Evolutionary conservation across 2,113 vertebrate species (phyloP).

Genomic region (Eurypyga helias): DNA sequence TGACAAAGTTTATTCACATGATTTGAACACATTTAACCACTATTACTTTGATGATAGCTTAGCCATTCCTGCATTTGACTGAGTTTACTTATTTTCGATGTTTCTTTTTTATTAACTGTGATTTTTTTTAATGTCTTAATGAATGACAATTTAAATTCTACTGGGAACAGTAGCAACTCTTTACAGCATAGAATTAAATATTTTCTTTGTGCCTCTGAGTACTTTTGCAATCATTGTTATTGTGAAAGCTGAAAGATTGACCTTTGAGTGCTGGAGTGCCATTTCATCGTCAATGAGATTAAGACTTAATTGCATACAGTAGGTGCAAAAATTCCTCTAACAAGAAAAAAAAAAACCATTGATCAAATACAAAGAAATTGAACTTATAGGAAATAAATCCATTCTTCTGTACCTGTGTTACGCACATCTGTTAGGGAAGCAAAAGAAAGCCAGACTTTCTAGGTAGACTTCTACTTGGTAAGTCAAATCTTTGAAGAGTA

Average conservation of each 20-base stretch:
- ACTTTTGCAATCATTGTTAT: not conserved
- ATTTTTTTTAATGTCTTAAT: not conserved
- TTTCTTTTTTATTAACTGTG: not conserved
- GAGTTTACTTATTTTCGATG: not conserved
- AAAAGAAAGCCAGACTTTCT: not conserved
- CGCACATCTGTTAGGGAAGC: not conserved
- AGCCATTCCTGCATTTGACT: not conserved
- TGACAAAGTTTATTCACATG: not conserved
- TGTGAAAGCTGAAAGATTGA: slow-evolving; percentile 9
- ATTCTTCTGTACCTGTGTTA: not conserved
- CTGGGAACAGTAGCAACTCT: not conserved
- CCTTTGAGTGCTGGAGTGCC: not conserved
- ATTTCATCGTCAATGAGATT: not conserved
- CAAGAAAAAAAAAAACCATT: not conserved
- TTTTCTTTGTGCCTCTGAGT: not conserved
- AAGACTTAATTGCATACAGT: not conserved
- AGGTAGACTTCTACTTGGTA: not conserved
- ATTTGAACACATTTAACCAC: not conserved
- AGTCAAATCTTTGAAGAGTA: not conserved
- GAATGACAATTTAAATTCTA: not conserved
- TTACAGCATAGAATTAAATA: not conserved
- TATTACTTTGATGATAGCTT: not conserved
- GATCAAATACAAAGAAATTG: not conserved
- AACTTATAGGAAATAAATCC: not conserved
- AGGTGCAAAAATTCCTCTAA: not conserved